Conservation (phyloP, 2,113 vertebrate genomes). For the Hiodon tergisus region DNA sequence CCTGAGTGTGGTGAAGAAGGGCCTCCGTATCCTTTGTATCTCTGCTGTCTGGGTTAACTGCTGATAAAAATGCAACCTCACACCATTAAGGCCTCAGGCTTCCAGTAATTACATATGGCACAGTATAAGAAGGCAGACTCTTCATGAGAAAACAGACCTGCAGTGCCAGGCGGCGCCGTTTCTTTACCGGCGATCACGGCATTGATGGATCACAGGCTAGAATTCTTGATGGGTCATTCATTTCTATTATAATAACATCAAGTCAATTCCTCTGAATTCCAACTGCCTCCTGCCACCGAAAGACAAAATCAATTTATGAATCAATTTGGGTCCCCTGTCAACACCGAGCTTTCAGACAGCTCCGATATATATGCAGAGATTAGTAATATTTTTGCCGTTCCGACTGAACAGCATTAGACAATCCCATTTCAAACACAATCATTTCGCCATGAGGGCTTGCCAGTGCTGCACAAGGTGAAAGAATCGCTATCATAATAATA, state of each 20-base stretch:
- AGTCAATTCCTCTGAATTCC: conserved; percentile 71
- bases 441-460: background rate
- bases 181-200: conserved; percentile 60
- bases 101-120: conserved; percentile 55
- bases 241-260: conserved; percentile 75
- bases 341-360: conserved; percentile 54
- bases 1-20: background rate
- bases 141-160: conserved; percentile 66
- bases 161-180: conserved; percentile 68
- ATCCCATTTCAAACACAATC: conserved; percentile 16
- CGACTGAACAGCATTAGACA: conserved; percentile 19
- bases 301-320: conserved; percentile 77
- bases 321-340: conserved; percentile 68
- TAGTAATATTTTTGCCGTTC: conserved; percentile 29
- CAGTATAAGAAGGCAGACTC: conserved; percentile 66
- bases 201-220: conserved; percentile 21
- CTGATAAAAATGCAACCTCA: conserved; percentile 26
- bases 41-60: conserved; percentile 12
- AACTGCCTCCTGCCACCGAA: conserved; percentile 69
- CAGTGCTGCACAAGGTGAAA: background rate
- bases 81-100: conserved; percentile 15
- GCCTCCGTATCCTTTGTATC: background rate
- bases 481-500: background rate
- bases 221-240: conserved; percentile 33
- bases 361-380: conserved; percentile 37